A percentile compares a stretch with the other conserved stretches of the same genome.
These are phyloP conservation scores for Formica exsecta DNA, from an alignment of 1,140 invertebrate genomes.

Conservation along the genomic window DNA sequence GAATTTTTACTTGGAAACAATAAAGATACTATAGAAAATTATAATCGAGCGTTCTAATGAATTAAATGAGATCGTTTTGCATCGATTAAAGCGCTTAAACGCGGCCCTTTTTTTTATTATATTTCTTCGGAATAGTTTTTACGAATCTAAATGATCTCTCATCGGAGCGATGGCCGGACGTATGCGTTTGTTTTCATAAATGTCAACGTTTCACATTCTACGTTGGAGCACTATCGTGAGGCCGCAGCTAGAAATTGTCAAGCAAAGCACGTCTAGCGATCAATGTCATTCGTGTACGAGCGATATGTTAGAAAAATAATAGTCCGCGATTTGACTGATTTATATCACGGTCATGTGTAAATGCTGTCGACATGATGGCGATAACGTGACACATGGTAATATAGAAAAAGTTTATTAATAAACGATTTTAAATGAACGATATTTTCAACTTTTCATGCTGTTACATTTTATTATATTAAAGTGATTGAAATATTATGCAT, in stretches of 20 bases:
- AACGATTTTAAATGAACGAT: not conserved
- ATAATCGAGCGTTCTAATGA: not conserved
- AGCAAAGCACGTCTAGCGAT: constrained; percentile 18
- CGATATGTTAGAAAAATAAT: constrained; percentile 49
- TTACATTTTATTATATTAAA: not conserved
- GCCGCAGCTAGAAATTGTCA: constrained; percentile 33
- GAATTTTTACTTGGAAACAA: not conserved
- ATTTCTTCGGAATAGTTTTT: constrained; percentile 11
- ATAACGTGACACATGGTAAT: constrained; percentile 23
- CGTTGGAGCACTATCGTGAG: constrained; percentile 1
- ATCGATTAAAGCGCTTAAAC: not conserved
- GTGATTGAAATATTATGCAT: not conserved
- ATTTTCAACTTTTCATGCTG: not conserved
- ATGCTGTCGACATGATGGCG: constrained; percentile 22
- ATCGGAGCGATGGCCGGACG: not conserved
- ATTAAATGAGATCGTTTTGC: not conserved
- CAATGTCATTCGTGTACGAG: constrained; percentile 45
- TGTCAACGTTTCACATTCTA: constrained; percentile 39
- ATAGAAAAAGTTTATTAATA: not conserved
- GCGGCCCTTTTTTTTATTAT: not conserved
- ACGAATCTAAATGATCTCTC: constrained; percentile 16
- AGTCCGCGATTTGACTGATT: constrained; percentile 52
- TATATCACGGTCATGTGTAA: constrained; percentile 23
- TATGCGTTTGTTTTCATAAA: constrained; percentile 17
- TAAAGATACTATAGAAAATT: not conserved